Percentiles rank a stretch among this genome's conserved stretches.
Conservation (phyloP, 2,113 vertebrate species). For the Irena cyanogastra region DNA sequence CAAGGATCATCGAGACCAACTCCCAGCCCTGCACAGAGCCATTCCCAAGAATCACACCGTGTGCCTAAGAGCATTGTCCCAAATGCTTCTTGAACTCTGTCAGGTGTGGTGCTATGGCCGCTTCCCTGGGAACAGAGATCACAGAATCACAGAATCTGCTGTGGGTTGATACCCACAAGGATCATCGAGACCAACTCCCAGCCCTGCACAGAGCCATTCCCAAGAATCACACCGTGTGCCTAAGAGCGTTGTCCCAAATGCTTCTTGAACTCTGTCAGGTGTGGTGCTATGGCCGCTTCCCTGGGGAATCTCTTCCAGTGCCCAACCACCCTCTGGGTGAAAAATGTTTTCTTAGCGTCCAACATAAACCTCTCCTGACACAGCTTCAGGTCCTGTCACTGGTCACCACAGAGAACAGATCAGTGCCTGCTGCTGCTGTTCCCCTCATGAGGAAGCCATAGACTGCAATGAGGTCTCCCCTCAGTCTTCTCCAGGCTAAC, state of each 20-base stretch:
- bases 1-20: not conserved
- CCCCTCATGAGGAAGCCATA: rapidly evolving
- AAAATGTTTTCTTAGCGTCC: not conserved
- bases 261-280: not conserved
- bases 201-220: too few relatives aligned
- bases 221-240: too few relatives aligned
- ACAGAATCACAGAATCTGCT: too few relatives aligned
- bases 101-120: not conserved
- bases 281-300: not conserved
- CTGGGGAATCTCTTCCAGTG: not conserved
- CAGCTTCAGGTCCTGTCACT: not conserved
- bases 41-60: not conserved
- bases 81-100: not conserved
- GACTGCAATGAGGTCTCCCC: not conserved
- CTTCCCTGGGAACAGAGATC: not conserved
- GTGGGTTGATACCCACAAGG: too few relatives aligned
- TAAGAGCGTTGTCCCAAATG: too few relatives aligned
- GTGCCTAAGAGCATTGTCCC: not conserved
- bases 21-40: too few relatives aligned
- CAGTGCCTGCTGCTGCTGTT: not conserved
- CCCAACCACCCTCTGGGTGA: not conserved
- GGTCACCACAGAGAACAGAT: not conserved
- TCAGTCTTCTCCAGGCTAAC: not conserved
- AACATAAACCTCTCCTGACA: not conserved
- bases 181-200: too few relatives aligned